Evolutionary conservation across 2,888 invertebrate genomes (phyloP).

Genomic region (Limenitis camilla): DNA sequence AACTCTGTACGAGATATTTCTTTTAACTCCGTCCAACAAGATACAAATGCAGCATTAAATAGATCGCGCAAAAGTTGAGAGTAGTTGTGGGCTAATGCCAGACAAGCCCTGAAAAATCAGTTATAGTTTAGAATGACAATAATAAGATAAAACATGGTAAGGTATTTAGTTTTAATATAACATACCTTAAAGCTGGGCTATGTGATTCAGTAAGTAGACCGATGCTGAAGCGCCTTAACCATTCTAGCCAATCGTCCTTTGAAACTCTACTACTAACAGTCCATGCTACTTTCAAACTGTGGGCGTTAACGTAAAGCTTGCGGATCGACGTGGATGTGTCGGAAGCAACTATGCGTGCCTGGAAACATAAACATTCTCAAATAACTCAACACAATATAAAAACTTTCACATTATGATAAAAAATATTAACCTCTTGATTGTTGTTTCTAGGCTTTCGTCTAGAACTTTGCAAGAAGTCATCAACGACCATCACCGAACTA

Average conservation of each 20-base stretch:
- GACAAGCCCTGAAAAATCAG: constrained; percentile 81
- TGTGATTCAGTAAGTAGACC: constrained; percentile 96
- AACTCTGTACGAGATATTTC: constrained; percentile 87
- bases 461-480: constrained; percentile 79
- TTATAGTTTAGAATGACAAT: background rate
- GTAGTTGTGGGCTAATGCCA: constrained; percentile 93
- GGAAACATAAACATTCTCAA: constrained; percentile 8
- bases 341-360: constrained; percentile 63
- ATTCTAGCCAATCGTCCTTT: constrained; percentile 99
- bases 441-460: constrained; percentile 79
- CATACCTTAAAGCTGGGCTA: constrained; percentile 87
- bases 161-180: background rate
- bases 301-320: constrained; percentile 86
- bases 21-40: constrained; percentile 97
- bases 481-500: constrained; percentile 72
- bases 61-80: constrained; percentile 95
- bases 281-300: constrained; percentile 91
- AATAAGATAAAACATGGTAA: background rate
- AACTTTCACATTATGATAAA: background rate
- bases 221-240: constrained; percentile 93
- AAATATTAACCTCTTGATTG: constrained; percentile 76
- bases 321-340: constrained; percentile 83
- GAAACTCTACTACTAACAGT: constrained; percentile 93
- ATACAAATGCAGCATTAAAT: constrained; percentile 99
- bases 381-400: constrained; percentile 12